Conservation (phyloP, 2,888 invertebrate genomes). For the Zelleria hepariella region DNA sequence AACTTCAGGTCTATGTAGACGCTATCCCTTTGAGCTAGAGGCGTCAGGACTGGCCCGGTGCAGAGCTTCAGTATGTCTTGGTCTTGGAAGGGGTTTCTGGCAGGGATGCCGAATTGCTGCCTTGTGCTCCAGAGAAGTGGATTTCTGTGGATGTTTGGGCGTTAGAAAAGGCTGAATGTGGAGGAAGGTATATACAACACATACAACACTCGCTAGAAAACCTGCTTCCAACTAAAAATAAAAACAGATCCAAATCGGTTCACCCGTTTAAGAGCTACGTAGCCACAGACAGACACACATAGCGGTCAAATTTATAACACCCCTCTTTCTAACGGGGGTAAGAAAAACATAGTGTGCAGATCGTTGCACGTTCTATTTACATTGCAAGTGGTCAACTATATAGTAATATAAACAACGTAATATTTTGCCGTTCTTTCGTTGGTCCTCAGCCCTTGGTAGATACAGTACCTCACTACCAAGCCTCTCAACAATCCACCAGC, state of each 20-base stretch:
- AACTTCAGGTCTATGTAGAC: not conserved
- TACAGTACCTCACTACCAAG: not conserved
- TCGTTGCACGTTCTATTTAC: too few species aligned
- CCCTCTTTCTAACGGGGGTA: not conserved
- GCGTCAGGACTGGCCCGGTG: not conserved
- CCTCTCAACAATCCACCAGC: conserved; percentile 5
- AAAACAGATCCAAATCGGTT: too few species aligned
- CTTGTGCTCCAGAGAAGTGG: not conserved
- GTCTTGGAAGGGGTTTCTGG: not conserved
- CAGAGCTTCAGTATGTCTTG: not conserved
- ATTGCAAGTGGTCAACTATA: too few species aligned
- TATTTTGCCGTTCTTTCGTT: not conserved
- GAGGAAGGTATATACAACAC: not conserved
- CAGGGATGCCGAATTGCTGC: not conserved
- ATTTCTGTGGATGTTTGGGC: not conserved
- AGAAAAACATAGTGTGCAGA: too few species aligned
- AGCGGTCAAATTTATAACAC: too few species aligned
- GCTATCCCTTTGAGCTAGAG: not conserved
- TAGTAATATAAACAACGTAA: too few species aligned
- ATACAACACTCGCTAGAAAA: too few species aligned
- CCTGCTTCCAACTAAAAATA: too few species aligned
- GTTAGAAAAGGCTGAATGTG: too few species aligned
- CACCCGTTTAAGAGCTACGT: too few species aligned
- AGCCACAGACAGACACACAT: too few species aligned
- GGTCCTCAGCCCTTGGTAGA: too few species aligned